These are phyloP conservation scores for Nymphalis io DNA, from an alignment of 1,140 invertebrate genomes.

Conservation along the genomic window DNA sequence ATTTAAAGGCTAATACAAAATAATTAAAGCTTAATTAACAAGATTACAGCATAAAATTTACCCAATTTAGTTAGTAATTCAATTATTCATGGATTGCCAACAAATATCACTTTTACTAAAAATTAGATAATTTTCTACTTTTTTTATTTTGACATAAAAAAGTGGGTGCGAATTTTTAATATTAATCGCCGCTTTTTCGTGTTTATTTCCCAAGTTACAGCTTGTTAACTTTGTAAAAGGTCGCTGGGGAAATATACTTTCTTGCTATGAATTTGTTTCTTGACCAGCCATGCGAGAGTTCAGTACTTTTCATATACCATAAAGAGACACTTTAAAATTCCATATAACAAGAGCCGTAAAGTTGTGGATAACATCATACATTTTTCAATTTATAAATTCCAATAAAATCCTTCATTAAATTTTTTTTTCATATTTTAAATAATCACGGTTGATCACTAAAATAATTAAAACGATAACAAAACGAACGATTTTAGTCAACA, in stretches of 20 bases:
- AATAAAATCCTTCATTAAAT: no score
- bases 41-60: background rate
- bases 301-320: constrained; percentile 51
- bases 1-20: constrained; percentile 13
- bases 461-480: no score
- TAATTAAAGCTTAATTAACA: constrained; percentile 6
- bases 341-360: background rate
- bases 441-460: no score
- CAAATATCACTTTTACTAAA: constrained; percentile 10
- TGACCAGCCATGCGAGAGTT: constrained; percentile 58
- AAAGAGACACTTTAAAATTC: constrained; percentile 42
- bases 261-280: constrained; percentile 66
- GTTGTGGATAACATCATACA: background rate
- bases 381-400: background rate
- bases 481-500: no score
- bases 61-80: background rate
- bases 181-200: constrained; percentile 62
- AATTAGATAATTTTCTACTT: background rate
- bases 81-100: background rate
- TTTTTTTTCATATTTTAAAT: no score
- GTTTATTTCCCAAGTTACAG: constrained; percentile 70
- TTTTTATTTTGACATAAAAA: constrained; percentile 7
- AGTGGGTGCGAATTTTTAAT: constrained; percentile 46
- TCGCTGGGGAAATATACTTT: constrained; percentile 69
- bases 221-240: constrained; percentile 74